phyloP scores from a whole-genome alignment of 2,797 vertebrate genomes.

The Simalia tracyae region DNA sequence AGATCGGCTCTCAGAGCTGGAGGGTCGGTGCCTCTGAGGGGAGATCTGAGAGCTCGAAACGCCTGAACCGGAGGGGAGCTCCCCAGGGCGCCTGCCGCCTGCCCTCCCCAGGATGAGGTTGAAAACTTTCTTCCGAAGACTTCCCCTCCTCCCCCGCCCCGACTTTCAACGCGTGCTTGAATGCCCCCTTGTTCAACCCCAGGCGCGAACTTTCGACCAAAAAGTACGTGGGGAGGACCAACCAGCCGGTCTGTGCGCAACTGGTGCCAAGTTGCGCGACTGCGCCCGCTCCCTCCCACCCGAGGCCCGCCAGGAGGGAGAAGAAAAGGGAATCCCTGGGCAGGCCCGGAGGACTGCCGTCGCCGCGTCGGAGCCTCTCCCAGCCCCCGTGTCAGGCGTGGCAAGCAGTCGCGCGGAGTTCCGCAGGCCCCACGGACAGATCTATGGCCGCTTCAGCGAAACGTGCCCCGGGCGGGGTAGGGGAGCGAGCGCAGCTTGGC shows the following conservation, averaged over 20 bases:
- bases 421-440: not conserved
- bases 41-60: too few species aligned
- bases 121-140: not conserved
- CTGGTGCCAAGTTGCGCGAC: not conserved
- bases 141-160: not conserved
- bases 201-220: not conserved
- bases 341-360: not conserved
- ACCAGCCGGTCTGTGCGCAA: not conserved
- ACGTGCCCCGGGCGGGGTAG: not conserved
- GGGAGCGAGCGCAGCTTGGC: not conserved
- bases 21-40: not conserved
- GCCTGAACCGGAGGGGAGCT: not conserved
- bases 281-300: not conserved
- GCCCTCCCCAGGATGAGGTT: not conserved
- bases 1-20: not conserved
- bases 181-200: fast-evolving
- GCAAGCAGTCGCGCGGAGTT: not conserved
- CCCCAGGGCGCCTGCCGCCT: not conserved
- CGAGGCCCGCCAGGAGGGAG: not conserved
- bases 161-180: not conserved
- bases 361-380: not conserved
- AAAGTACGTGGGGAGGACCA: not conserved
- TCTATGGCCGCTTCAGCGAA: not conserved
- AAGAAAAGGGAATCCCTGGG: not conserved
- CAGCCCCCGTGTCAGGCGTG: not conserved